Evolutionary conservation across 2,113 vertebrate genomes (phyloP), one percentile per base, ranked within the genome.

Genomic region (Malurus cyaneus): DNA sequence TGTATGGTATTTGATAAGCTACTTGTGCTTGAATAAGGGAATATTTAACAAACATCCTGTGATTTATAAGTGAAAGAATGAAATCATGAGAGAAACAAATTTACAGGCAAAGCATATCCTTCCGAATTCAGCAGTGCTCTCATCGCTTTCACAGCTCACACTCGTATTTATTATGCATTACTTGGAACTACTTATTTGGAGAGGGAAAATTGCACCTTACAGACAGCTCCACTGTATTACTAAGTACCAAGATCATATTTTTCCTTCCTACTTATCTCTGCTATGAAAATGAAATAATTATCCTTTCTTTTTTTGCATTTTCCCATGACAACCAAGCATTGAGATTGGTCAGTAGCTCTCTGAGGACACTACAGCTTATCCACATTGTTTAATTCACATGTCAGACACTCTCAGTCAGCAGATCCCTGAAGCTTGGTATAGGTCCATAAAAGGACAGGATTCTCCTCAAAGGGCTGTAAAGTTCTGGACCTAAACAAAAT

Each of bases 11-110:
- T 57, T 86, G 61, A 66, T 73, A 90, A 86, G 32, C 54, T 73
- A 70, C 23, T 73, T 87, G 23, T 74, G 56, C 78, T 60, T 71
- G 69, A 84, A 81, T 83, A 92, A 61, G 47, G 78, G 59, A 73
- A 41, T 49, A 79, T 46, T 61, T 66, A 70, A 84, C 41, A 90
- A 93, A 44, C 29, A 76, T 46, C 39, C 46, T 57, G 14, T 47
- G 82, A 90, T 96, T 91, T 90, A 23, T 44, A 88, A 81, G 23
- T 53, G 65, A 88, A 80, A 92, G 25, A 88, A 91, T 34, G 50
- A 92, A 96, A 92, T 62, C 15, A 65, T 8, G 12, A 86, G 32
- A 91, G 54, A 91, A 94, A 72, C 19, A 74, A 80, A 92, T 84
- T 86, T 47, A 92, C 26, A 73, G 39, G 54, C 42, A 66, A 88